phyloP scores from a whole-genome alignment of 2,888 invertebrate species.

The Megastigmus dorsalis region DNA sequence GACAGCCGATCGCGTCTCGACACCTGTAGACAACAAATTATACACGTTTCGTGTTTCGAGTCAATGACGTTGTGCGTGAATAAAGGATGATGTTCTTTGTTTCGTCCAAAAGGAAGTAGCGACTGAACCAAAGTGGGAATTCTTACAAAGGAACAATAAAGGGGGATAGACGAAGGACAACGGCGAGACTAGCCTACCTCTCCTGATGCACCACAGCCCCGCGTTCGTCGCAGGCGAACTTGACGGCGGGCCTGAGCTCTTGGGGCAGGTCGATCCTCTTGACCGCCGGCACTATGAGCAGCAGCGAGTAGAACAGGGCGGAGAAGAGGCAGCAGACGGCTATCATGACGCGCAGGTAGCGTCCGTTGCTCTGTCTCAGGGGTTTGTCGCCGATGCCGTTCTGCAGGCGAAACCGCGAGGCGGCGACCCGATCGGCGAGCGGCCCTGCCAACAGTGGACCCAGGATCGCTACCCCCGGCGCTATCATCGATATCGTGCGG shows the following conservation, averaged over 20 bases:
- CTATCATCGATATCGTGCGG: slow-evolving; percentile 83
- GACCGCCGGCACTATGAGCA: slow-evolving; percentile 82
- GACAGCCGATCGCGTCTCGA: slow-evolving; percentile 80
- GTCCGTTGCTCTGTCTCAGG: slow-evolving; percentile 77
- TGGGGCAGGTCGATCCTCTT: slow-evolving; percentile 77
- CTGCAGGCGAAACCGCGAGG: background rate
- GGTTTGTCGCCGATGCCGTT: slow-evolving; percentile 65
- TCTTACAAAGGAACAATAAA: too few relatives aligned
- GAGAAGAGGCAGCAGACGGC: slow-evolving; percentile 81
- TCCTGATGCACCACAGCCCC: slow-evolving; percentile 85
- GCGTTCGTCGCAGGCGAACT: slow-evolving; percentile 82
- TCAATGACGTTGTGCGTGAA: too few relatives aligned
- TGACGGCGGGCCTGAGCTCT: slow-evolving; percentile 79
- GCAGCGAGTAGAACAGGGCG: slow-evolving; percentile 81
- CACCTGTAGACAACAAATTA: too few relatives aligned
- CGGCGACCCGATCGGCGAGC: slow-evolving; percentile 83
- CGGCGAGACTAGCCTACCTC: slow-evolving; percentile 59
- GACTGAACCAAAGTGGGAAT: too few relatives aligned
- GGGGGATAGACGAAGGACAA: too few relatives aligned
- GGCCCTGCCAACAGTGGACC: slow-evolving; percentile 87
- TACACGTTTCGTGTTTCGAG: too few relatives aligned
- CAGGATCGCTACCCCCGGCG: slow-evolving; percentile 86
- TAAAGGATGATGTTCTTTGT: too few relatives aligned
- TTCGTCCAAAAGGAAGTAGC: too few relatives aligned
- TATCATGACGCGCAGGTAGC: slow-evolving; percentile 81